Evolutionary conservation across 2,888 invertebrate genomes (phyloP), one percentile per base, ranked within the genome.

Genomic region (Invenusta paracnida): DNA sequence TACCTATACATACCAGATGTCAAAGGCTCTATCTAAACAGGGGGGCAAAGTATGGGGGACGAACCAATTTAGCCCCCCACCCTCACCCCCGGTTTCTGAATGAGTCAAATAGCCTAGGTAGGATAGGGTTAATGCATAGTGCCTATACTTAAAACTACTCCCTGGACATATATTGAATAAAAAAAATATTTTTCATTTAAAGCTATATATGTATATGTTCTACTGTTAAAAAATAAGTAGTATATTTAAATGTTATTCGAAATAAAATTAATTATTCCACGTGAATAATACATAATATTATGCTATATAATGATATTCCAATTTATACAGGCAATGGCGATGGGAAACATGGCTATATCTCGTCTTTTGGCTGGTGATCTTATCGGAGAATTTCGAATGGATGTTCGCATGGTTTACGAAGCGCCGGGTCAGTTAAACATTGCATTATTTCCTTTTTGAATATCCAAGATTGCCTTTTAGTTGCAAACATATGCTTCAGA

Each of bases 371-470:
- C 91, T 93, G 85, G 93, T 93, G 87, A 93, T 93, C 86, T 90
- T 93, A 88, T 93, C 94, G 87, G 94, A 93, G 88, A 93, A 92
- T 88, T 94, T 94, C 92, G 94, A 94, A 93, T 93, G 93, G 94
- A 94, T 91, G 92, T 94, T 89, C 93, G 93, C 91, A 94, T 94
- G 85, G 93, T 94, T 89, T 94, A 94, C 92, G 93, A 93, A 90
- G 93, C 93, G 88, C 92, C 93, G 89, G 94, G 94, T 94, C 94
- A 90, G 91, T 27, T 28, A 27, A 27, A 79, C 23, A n/a, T n/a
- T n/a, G n/a, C n/a, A n/a, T n/a, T n/a, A n/a, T n/a, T n/a, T n/a
- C n/a, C n/a, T n/a, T n/a, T n/a, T n/a, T n/a, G n/a, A 79, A 28
- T 13, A 23, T 79, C 29, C 29, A 5, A 48, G 48, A 48, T 11